phyloP scores from a whole-genome alignment of 1,140 invertebrate species.

The Leptoteleia sp. region DNA sequence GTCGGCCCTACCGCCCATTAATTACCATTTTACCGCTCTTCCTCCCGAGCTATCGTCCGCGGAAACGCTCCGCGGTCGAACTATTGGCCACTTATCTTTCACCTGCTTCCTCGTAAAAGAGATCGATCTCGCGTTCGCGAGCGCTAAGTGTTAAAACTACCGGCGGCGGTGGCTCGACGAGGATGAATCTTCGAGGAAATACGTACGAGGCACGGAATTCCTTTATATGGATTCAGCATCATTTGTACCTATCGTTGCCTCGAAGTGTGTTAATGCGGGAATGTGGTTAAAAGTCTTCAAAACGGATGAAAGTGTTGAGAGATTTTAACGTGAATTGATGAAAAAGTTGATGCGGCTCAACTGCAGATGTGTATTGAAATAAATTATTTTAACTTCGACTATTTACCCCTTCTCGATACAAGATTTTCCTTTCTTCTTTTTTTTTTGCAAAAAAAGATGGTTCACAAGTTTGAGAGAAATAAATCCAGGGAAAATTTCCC shows the following conservation, averaged over 20 bases:
- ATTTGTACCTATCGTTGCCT: slow-evolving; percentile 48
- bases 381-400: no score
- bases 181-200: slow-evolving; percentile 62
- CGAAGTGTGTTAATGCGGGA: slow-evolving; percentile 43
- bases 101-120: slow-evolving; percentile 58
- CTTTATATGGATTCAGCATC: slow-evolving; percentile 29
- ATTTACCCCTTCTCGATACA: no score
- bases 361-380: no score
- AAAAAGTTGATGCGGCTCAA: no score
- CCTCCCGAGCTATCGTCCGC: slow-evolving; percentile 49
- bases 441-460: no score
- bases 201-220: slow-evolving; percentile 42
- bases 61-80: slow-evolving; percentile 49
- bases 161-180: slow-evolving; percentile 41
- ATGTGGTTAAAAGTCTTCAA: slow-evolving; percentile 33
- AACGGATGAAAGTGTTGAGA: slow-evolving; percentile 46
- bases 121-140: slow-evolving; percentile 55
- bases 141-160: slow-evolving; percentile 47
- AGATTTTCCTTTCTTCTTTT: no score
- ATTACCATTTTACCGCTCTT: slow-evolving; percentile 53
- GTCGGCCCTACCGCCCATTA: slow-evolving; percentile 43
- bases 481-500: no score
- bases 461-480: no score
- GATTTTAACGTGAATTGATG: no score
- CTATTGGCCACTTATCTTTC: slow-evolving; percentile 62